phyloP scores from a whole-genome alignment of 2,888 invertebrate genomes.

The Clunio marinus region DNA sequence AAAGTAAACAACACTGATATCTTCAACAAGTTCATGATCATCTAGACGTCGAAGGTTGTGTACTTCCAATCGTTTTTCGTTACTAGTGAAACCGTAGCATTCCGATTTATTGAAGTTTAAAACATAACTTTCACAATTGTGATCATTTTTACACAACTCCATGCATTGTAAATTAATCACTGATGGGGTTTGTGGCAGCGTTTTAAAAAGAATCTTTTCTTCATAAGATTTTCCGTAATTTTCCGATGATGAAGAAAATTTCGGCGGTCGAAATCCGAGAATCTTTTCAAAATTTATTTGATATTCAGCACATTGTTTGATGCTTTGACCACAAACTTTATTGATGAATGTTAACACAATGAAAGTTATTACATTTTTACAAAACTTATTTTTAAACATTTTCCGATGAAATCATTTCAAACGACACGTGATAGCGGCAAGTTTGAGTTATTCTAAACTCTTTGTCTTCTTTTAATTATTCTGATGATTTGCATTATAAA shows the following conservation, averaged over 20 bases:
- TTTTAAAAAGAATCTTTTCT: constrained; percentile 1
- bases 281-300: constrained; percentile 50
- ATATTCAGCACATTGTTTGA: constrained; percentile 47
- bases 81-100: constrained; percentile 49
- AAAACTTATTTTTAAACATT: no score
- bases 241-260: constrained; percentile 41
- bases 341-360: no score
- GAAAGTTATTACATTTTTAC: no score
- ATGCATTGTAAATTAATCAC: constrained; percentile 29
- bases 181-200: neutral
- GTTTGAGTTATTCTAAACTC: no score
- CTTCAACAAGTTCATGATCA: constrained; percentile 46
- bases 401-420: no score
- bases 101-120: constrained; percentile 47
- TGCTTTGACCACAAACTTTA: no score
- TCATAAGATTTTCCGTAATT: neutral
- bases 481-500: no score
- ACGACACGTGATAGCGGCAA: no score
- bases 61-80: constrained; percentile 43
- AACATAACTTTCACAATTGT: constrained; percentile 49
- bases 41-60: constrained; percentile 44
- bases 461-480: no score
- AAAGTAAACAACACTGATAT: constrained; percentile 49
- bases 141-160: constrained; percentile 46
- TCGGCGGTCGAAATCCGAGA: constrained; percentile 48